These are phyloP conservation scores for Cydia amplana DNA, from an alignment of 1,140 invertebrate genomes.

Conservation along the genomic window DNA sequence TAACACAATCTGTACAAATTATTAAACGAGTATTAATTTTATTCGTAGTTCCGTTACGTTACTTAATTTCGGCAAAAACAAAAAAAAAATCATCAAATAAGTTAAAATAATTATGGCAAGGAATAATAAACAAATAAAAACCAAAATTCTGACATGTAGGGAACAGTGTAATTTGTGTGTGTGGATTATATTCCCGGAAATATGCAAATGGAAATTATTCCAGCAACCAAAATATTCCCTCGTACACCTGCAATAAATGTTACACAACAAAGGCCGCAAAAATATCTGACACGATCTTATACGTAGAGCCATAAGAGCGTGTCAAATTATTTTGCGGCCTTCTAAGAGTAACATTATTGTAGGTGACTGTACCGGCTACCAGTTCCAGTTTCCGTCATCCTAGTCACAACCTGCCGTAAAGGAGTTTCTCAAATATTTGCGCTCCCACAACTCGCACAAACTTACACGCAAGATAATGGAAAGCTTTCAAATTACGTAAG, in stretches of 20 bases:
- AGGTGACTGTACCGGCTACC: no score
- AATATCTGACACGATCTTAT: no score
- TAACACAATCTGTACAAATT: no score
- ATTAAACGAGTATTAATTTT: no score
- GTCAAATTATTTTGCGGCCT: no score
- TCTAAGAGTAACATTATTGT: no score
- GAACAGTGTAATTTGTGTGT: background rate
- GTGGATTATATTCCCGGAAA: background rate
- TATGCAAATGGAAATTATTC: background rate
- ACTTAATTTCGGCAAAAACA: no score
- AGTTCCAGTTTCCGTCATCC: background rate
- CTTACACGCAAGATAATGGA: background rate
- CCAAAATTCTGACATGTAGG: no score
- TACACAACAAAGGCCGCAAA: no score
- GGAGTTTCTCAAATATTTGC: constrained; percentile 9
- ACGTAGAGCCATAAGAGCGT: no score
- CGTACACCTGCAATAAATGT: no score
- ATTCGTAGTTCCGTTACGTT: no score
- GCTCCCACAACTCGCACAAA: background rate
- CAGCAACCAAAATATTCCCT: background rate
- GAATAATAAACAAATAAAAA: background rate
- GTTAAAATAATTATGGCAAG: background rate
- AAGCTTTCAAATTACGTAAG: background rate
- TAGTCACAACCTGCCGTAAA: background rate
- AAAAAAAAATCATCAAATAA: background rate